phyloP scores from a whole-genome alignment of 2,113 vertebrate species.

The Empidonax alnorum region DNA sequence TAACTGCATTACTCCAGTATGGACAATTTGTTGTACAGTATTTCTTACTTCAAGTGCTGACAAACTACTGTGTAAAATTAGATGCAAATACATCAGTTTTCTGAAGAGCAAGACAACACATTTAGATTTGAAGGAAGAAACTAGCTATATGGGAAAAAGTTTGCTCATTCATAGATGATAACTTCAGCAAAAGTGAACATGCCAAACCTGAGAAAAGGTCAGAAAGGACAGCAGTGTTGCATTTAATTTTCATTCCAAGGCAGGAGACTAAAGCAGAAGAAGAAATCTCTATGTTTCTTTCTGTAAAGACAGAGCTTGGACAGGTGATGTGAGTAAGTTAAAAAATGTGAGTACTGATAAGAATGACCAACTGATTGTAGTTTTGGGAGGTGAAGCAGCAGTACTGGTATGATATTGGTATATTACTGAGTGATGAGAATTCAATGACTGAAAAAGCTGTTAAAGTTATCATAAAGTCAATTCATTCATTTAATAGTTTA shows the following conservation, averaged over 20 bases:
- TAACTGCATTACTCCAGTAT: constrained; percentile 15
- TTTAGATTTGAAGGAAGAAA: neutral
- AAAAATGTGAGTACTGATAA: neutral
- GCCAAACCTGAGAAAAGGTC: neutral
- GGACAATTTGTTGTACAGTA: constrained; percentile 23
- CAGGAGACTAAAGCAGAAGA: neutral
- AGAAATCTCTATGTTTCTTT: neutral
- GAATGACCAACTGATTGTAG: neutral
- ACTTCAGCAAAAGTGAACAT: neutral
- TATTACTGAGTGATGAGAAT: neutral
- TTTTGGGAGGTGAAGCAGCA: neutral
- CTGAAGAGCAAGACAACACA: neutral
- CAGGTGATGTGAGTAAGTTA: neutral
- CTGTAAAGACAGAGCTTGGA: neutral
- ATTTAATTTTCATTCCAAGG: neutral
- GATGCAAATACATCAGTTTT: neutral
- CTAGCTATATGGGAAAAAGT: neutral
- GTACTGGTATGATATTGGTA: neutral
- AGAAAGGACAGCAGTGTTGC: neutral
- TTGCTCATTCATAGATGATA: neutral
- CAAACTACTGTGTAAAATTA: neutral
- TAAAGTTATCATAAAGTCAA: neutral
- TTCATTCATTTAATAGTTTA: neutral
- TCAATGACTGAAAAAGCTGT: neutral
- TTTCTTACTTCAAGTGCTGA: constrained; percentile 36